Conservation (phyloP, 1,140 invertebrate species). For the Globodera rostochiensis region DNA sequence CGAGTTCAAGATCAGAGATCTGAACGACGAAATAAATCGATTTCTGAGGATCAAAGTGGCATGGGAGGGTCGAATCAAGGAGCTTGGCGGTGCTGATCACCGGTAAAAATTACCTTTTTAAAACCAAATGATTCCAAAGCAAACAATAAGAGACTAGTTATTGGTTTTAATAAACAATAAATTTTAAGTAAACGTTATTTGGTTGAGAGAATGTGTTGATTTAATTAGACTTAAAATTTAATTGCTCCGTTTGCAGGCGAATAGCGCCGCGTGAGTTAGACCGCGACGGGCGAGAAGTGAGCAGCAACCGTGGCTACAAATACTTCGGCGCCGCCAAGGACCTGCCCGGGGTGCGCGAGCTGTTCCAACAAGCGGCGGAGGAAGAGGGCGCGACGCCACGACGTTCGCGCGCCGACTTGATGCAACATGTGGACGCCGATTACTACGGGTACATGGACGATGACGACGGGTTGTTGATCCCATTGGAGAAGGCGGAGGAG, state of each 20-base stretch:
- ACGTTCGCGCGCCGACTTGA: slow-evolving; percentile 90
- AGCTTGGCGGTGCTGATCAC: slow-evolving; percentile 93
- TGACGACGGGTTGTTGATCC: slow-evolving; percentile 90
- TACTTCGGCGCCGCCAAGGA: slow-evolving; percentile 99
- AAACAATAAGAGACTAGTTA: too few relatives aligned
- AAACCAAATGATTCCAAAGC: too few relatives aligned
- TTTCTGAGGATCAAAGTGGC: slow-evolving; percentile 86
- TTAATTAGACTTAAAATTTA: slow-evolving; percentile 1
- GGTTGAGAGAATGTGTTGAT: neutral
- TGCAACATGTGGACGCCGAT: slow-evolving; percentile 79
- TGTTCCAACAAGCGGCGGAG: slow-evolving; percentile 80
- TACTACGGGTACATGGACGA: slow-evolving; percentile 99
- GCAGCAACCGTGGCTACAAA: slow-evolving; percentile 95
- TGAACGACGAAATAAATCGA: slow-evolving; percentile 99
- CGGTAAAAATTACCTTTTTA: slow-evolving; percentile 24
- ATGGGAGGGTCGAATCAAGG: slow-evolving; percentile 94
- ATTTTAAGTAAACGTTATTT: neutral
- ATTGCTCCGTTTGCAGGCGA: slow-evolving; percentile 38
- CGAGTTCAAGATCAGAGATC: slow-evolving; percentile 92
- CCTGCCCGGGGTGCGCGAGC: slow-evolving; percentile 90
- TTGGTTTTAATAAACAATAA: slow-evolving; percentile 12
- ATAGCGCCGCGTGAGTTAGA: slow-evolving; percentile 61
- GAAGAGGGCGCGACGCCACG: slow-evolving; percentile 73
- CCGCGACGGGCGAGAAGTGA: slow-evolving; percentile 79
- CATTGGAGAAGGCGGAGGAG: slow-evolving; percentile 75